A percentile compares a stretch with the other conserved stretches of the same genome.
Evolutionary conservation across 2,113 vertebrate species (phyloP).

Genomic region (Pristiophorus japonicus): DNA sequence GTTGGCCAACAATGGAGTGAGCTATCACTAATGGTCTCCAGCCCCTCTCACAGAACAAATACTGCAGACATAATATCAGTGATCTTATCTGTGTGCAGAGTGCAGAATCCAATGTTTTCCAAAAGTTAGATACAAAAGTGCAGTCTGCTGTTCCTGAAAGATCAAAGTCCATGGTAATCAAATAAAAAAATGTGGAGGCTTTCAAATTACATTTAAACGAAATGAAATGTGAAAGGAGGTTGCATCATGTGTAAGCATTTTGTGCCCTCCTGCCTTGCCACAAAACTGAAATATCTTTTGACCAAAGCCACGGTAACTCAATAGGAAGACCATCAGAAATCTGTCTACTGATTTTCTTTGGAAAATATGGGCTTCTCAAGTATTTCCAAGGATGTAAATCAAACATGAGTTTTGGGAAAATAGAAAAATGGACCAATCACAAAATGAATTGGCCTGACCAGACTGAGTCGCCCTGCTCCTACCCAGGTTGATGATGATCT

Average conservation of each 20-base stretch:
- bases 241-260: too few relatives aligned
- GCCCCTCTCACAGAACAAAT: neutral
- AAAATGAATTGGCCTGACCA: too few relatives aligned
- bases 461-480: too few relatives aligned
- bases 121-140: neutral
- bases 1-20: neutral
- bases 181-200: neutral
- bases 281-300: too few relatives aligned
- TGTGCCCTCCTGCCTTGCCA: too few relatives aligned
- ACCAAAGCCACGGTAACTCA: too few relatives aligned
- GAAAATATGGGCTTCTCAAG: too few relatives aligned
- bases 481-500: too few relatives aligned
- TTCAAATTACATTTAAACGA: neutral
- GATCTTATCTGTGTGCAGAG: neutral
- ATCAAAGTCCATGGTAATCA: neutral
- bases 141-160: neutral
- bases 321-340: too few relatives aligned
- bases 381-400: too few relatives aligned
- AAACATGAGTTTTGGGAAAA: too few relatives aligned
- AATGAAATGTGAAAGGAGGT: neutral
- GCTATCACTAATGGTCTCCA: neutral
- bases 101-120: neutral
- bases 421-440: too few relatives aligned
- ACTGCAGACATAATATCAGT: neutral
- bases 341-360: neutral